Evolutionary conservation across 1,140 invertebrate species (phyloP), one percentile per base, ranked within the genome.

Genomic region (Euwallacea similis): DNA sequence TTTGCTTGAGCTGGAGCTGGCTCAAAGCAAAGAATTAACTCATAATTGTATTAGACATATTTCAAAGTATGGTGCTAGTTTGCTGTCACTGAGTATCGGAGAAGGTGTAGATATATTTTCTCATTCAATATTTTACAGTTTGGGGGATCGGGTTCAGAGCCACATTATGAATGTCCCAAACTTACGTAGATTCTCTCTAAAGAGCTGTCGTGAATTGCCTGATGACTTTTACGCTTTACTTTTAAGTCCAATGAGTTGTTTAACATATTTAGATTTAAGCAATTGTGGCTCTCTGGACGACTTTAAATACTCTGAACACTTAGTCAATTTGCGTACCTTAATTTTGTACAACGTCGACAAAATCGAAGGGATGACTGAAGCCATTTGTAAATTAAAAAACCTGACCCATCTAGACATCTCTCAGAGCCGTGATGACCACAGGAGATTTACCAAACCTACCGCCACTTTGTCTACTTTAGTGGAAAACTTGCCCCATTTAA

Each of bases 321-420:
- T 91, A 61, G 85, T 86, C 47, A 87, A 90, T 78, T 83, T 97
- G 60, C 83, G 85, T 33, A 91, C 89, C 0, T 81, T 96, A 13
- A 87, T 91, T 73, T 83, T 96, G 15, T 92, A 93, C 76, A 91
- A 93, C 85, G 90, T 93, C 4, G 82, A 83, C 75, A 81, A 79
- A 15, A 81, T 86, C 55, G 82, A 87, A 71, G 81, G 84, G 73
- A 83, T 84, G 55, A 75, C 89, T 69, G 81, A 81, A 68, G 79
- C 84, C 21, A 86, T 93, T 76, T 86, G 85, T 71, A 83, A 84
- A 53, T 75, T 92, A 47, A 83, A 82, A 41, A 85, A 84, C 54
- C 78, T 86, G 73, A 89, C 88, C 76, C 90, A 93, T 78, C 83
- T 97, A 50, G 95, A 98, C 84, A 88, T 97, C 66, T 96, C 94